Percentiles rank a stretch among this genome's conserved stretches.
These are phyloP conservation scores for Nycticryphes semicollaris DNA, from an alignment of 2,113 vertebrate species.

Conservation along the genomic window DNA sequence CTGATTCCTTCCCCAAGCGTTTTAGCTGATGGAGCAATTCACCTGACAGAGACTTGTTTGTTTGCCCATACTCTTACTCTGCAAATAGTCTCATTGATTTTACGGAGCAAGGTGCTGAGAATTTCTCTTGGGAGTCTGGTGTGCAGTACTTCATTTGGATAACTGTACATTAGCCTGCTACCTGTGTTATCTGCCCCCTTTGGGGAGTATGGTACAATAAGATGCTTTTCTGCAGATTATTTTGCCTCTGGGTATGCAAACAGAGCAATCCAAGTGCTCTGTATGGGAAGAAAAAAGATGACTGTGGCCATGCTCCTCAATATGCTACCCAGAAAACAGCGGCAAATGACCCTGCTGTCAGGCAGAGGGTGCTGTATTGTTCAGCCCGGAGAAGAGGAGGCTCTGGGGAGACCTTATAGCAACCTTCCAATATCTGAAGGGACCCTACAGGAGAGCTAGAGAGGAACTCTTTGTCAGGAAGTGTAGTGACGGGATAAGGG, in stretches of 20 bases:
- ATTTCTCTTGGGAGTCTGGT: not conserved
- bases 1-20: not conserved
- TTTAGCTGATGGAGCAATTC: not conserved
- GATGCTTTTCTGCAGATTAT: not conserved
- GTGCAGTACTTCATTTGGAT: not conserved
- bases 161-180: not conserved
- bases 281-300: not conserved
- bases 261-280: not conserved
- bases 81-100: not conserved
- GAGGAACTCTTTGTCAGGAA: too few species aligned
- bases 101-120: not conserved
- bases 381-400: too few species aligned
- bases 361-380: too few species aligned
- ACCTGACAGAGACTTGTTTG: not conserved
- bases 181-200: not conserved
- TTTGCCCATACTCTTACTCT: not conserved
- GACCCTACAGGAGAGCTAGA: too few species aligned
- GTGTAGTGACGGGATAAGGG: too few species aligned
- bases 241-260: not conserved
- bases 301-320: rapidly evolving
- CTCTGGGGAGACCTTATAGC: too few species aligned
- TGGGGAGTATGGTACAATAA: not conserved
- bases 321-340: not conserved
- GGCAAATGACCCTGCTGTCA: not conserved
- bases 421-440: too few species aligned